phyloP scores from a whole-genome alignment of 2,113 vertebrate species.

The Xyliphius kryptos region DNA sequence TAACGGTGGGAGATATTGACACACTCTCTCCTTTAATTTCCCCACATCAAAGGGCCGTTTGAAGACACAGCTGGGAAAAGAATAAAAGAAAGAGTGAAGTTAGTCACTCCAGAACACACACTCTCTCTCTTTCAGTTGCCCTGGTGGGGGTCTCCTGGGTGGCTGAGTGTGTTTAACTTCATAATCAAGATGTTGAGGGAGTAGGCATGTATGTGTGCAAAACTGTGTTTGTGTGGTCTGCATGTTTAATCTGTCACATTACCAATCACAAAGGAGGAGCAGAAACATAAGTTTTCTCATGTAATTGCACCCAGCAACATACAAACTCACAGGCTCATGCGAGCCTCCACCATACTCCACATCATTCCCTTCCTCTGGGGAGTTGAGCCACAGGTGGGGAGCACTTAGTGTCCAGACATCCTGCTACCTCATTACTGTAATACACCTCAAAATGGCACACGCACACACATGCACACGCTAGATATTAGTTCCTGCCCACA shows the following conservation, averaged over 20 bases:
- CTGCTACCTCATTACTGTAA: constrained; percentile 45
- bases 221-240: constrained; percentile 65
- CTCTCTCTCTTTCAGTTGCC: constrained; percentile 44
- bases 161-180: constrained; percentile 49
- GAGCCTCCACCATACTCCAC: constrained; percentile 24
- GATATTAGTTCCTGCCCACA: constrained; percentile 23
- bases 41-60: constrained; percentile 74
- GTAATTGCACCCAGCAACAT: constrained; percentile 58
- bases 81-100: constrained; percentile 77
- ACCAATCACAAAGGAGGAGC: constrained; percentile 60
- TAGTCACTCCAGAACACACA: constrained; percentile 71
- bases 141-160: constrained; percentile 71
- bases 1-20: constrained; percentile 69
- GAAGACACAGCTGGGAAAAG: constrained; percentile 76
- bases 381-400: constrained; percentile 44
- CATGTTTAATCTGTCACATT: constrained; percentile 64
- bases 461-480: constrained; percentile 37
- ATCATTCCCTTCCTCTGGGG: constrained; percentile 27
- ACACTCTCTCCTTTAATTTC: constrained; percentile 69
- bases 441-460: constrained; percentile 43
- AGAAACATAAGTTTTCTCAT: constrained; percentile 55
- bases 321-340: constrained; percentile 30
- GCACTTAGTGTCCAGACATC: constrained; percentile 45
- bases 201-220: constrained; percentile 40
- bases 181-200: constrained; percentile 49